Evolutionary conservation across 2,888 invertebrate genomes (phyloP), one percentile per base, ranked within the genome.

Genomic region (Hecatera dysodea): DNA sequence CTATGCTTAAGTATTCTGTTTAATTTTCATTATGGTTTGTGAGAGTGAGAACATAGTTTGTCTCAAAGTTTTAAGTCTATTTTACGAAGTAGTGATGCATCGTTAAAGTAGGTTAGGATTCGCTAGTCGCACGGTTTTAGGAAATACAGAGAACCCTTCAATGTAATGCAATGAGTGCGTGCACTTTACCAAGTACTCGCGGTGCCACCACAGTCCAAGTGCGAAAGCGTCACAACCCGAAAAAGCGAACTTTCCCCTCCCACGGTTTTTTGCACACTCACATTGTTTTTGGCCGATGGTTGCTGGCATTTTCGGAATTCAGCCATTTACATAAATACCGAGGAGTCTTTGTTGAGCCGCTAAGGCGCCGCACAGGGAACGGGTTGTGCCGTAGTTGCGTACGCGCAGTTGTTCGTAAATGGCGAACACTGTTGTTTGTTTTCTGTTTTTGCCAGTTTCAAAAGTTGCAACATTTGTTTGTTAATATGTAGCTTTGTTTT

Each of bases 261-360:
- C 89, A 90, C 88, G 89, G 89, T 92, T 94, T 94, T 94, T 92
- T 90, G 85, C 85, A 71, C 68, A 72, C 84, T 87, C 89, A 88
- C 90, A 90, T 93, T 93, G 93, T 94, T 94, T 95, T 95, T 94
- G 92, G 89, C 81, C 83, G 87, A 86, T 88, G 86, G 88, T 89
- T 89, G 90, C 88, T 83, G 91, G 93, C 91, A 94, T 94, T 94
- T 94, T 95, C 91, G 94, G 94, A 93, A 95, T 95, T 92, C 92
- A 90, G 89, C 87, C 90, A 95, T 95, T 95, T 95, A 94, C 95
- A 95, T 95, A 95, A 95, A 95, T 95, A 87, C 94, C 92, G 84
- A 81, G 85, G 88, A 88, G 89, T 90, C 94, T 94, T 94, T 94
- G 94, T 94, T 90, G 91, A 93, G 93, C 93, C 92, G 92, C 93